Percentiles rank a stretch among this genome's conserved stretches.
Conservation (phyloP, 2,797 vertebrate species). For the Manis crassicaudata region DNA sequence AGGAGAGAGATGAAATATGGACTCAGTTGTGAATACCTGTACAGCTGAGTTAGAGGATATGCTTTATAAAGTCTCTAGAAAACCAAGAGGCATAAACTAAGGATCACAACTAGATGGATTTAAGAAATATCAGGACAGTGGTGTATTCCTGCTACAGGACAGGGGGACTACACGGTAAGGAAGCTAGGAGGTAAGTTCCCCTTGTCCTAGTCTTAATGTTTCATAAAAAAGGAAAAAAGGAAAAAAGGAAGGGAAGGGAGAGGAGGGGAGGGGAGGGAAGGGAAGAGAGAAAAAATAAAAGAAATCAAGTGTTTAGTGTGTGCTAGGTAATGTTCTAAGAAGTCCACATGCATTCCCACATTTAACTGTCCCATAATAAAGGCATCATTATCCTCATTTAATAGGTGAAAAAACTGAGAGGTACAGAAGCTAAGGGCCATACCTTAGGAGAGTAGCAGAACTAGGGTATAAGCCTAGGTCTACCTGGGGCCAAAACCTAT, state of each 20-base stretch:
- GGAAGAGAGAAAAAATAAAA: no score
- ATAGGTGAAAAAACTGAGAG: neutral
- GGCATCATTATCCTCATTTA: neutral
- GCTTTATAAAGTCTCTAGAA: neutral
- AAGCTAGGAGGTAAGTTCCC: neutral
- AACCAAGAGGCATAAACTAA: neutral
- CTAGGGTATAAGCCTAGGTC: neutral
- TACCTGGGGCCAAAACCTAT: neutral
- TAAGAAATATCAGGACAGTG: neutral
- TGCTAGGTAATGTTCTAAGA: neutral
- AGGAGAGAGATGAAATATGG: neutral
- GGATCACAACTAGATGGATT: neutral
- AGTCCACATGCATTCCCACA: neutral
- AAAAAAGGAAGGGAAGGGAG: no score
- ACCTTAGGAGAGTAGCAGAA: neutral
- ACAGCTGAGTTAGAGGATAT: neutral
- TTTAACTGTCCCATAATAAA: neutral
- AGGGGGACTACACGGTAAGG: neutral
- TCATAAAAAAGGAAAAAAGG: neutral
- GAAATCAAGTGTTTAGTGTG: neutral
- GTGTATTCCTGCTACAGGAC: neutral
- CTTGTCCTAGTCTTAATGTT: neutral
- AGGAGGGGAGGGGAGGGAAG: no score
- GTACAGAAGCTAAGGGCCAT: neutral
- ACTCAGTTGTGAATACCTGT: neutral